Base-by-base conservation (phyloP, 2,113 vertebrate species). In the Perca flavescens region DNA sequence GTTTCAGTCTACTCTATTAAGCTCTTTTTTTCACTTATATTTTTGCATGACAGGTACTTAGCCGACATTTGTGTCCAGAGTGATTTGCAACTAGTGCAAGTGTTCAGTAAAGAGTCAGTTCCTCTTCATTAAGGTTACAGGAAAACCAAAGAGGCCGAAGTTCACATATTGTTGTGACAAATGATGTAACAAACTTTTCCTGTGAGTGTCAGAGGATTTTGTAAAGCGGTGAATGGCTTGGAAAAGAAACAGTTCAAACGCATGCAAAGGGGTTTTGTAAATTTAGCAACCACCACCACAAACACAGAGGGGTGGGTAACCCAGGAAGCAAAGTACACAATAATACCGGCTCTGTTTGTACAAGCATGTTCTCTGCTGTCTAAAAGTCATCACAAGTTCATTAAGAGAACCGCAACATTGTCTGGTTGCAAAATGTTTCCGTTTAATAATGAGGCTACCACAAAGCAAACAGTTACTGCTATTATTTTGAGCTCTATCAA, bases 371-470 rank as follows among this genome's bases (percentile, higher is more conserved):
- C 62, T 62, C 61, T 40, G 4, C 76, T 82, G 86, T 84, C 69
- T 31, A 21, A 74, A 89, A 84, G 79, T 93, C 88, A 91, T 86
- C 91, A 77, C 91, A 76, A 67, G 69, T 89, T 91, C 80, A 92
- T 94, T 86, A 89, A 22, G 65, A 76, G 52, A 82, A 60, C 69
- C 36, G 62, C 74, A n/a, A 21, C 53, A n/a, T 34, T 61, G 66
- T 79, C n/a, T 52, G 76, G 25, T 31, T 54, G 61, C 73, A 46
- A 71, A 57, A 52, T 49, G 76, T 79, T 87, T 84, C 79, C 82
- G 13, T 22, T 71, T 69, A 66, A 88, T 79, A 79, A 86, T 43
- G 69, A 89, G 65, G 70, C 69, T 6, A 36, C 64, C 16, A 74
- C 57, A 72, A 75, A 82, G 69, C 80, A 87, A 91, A 88, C 81